These are phyloP conservation scores for Sinodicranocentrus sp. DNA, from an alignment of 2,888 invertebrate genomes.

Conservation along the genomic window DNA sequence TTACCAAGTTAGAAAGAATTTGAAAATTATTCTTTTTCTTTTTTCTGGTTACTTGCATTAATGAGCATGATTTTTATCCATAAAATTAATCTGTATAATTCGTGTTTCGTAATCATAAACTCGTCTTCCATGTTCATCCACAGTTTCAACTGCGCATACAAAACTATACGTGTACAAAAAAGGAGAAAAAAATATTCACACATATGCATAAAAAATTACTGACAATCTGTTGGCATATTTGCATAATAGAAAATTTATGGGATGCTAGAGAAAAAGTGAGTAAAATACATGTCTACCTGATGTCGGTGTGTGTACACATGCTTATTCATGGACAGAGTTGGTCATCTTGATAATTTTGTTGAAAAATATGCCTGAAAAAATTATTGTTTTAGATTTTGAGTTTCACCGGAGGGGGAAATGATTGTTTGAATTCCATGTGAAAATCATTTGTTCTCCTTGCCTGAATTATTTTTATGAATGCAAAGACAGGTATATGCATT, in stretches of 20 bases:
- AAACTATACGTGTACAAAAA: too few relatives aligned
- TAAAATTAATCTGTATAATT: conserved; percentile 59
- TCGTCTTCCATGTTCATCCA: conserved; percentile 1
- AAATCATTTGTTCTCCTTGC: conserved; percentile 10
- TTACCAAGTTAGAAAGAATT: conserved; percentile 68
- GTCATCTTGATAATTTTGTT: too few relatives aligned
- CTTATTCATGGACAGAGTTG: too few relatives aligned
- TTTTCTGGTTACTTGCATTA: conserved; percentile 64
- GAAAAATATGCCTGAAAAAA: conserved; percentile 6
- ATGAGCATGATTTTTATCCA: conserved; percentile 60
- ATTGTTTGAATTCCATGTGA: conserved; percentile 60
- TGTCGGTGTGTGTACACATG: too few relatives aligned
- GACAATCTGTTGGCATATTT: conserved; percentile 26
- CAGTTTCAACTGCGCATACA: background rate
- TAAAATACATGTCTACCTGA: too few relatives aligned
- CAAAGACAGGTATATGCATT: background rate
- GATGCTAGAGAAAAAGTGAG: too few relatives aligned
- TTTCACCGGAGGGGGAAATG: conserved; percentile 46
- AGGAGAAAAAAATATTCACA: conserved; percentile 45
- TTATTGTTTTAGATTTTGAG: conserved; percentile 47
- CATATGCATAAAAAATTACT: conserved; percentile 44
- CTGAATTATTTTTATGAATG: conserved; percentile 21
- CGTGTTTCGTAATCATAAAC: conserved; percentile 35
- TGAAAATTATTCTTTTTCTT: conserved; percentile 65
- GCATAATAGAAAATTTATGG: conserved; percentile 63